Base-by-base conservation (phyloP, 2,888 invertebrate species). In the Chrysodeixis includens region DNA sequence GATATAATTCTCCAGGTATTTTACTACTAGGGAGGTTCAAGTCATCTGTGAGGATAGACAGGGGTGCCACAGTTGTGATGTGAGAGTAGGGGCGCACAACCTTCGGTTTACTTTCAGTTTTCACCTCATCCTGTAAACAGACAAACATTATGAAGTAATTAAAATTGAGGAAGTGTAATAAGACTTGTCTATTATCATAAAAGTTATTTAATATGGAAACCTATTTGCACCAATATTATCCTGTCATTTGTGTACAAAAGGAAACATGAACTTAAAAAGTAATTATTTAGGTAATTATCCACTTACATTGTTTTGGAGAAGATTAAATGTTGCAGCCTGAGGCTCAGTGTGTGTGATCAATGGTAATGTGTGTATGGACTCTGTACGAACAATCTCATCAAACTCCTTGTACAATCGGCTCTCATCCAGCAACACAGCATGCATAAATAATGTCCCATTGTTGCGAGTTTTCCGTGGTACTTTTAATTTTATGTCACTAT, bases 381-480 rank as follows among this genome's bases (percentile, higher is more conserved):
- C 96, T 10, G 95, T 95, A 18, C 95, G 95, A 71, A 96, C 93
- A 30, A 97, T 92, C 30, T 96, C 96, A 58, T 95, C 92, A 88
- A 97, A 96, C 20, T 91, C 89, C 78, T 93, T 91, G 63, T 96
- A 95, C 0, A 95, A 83, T 1, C 94, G 93, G 40, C 86, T 92
- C 22, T 93, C 91, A 32, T 96, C 96, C 68, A 96, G 90, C 58
- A 97, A 96, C 18, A 97, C 95, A 1, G 97, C 96, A 89, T 98
- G 98, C 85, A 98, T 96, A 86, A 95, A 97, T 54, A 99, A 88
- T 7, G 97, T 97, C 0, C 99, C 99, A 95, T 99, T 99, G 65
- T 97, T 96, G 14, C 97, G 95, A 0, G 97, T 98, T 88, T 96
- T 96, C 22, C 93, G 90, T 4, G 98, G 98, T 74, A 99, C 93